Conservation (phyloP, 2,888 invertebrate species). For the Adelphocoris suturalis region DNA sequence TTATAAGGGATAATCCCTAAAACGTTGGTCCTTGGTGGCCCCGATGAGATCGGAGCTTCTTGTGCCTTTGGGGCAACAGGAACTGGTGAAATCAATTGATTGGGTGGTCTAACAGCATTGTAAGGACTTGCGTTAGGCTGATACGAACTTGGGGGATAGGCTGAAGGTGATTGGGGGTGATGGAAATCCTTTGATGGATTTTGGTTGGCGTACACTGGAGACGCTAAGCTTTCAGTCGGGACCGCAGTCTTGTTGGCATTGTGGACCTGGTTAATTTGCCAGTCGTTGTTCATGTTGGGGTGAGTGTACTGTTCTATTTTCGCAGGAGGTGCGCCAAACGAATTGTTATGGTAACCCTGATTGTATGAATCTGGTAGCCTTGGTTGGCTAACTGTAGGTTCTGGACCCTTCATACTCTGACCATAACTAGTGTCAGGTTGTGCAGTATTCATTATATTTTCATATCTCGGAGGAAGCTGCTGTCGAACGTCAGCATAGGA, state of each 20-base stretch:
- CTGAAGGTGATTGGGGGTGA: neutral
- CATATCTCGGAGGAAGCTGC: slow-evolving; percentile 50
- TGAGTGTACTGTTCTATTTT: slow-evolving; percentile 47
- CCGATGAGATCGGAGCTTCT: slow-evolving; percentile 72
- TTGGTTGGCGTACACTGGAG: slow-evolving; percentile 39
- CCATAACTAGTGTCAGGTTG: neutral
- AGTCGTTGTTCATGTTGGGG: slow-evolving; percentile 41
- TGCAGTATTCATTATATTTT: slow-evolving; percentile 46
- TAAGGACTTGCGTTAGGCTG: slow-evolving; percentile 3
- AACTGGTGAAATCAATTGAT: slow-evolving; percentile 41
- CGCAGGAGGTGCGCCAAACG: slow-evolving; percentile 18
- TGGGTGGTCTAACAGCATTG: slow-evolving; percentile 47
- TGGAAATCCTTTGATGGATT: slow-evolving; percentile 25
- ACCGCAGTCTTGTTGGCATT: slow-evolving; percentile 8
- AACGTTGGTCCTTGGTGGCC: slow-evolving; percentile 74
- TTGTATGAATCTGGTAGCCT: slow-evolving; percentile 53
- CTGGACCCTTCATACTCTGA: neutral
- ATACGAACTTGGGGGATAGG: neutral
- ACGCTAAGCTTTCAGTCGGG: slow-evolving; percentile 13
- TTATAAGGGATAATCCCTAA: slow-evolving; percentile 74
- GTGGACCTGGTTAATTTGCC: slow-evolving; percentile 51
- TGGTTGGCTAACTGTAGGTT: slow-evolving; percentile 4
- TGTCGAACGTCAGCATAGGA: slow-evolving; percentile 18
- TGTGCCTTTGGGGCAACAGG: slow-evolving; percentile 6
- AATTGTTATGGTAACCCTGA: slow-evolving; percentile 59